Conservation (phyloP, 37 sponge, comb jelly and placozoan species). For the Beroe ovata region DNA sequence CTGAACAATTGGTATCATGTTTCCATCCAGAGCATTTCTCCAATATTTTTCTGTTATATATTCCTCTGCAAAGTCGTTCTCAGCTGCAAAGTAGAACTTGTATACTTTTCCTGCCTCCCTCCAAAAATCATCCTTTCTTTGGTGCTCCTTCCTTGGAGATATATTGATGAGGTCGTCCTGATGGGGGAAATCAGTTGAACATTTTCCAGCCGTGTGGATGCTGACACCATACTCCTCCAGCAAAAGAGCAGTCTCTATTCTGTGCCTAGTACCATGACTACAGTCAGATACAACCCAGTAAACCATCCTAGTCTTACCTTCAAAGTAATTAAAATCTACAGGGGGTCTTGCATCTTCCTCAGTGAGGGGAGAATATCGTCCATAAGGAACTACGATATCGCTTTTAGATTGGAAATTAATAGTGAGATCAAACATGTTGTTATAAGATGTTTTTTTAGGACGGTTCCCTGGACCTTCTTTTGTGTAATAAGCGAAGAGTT, state of each 20-base stretch:
- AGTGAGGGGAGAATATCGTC: background rate
- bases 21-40: background rate
- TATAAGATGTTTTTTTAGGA: no score
- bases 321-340: background rate
- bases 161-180: no score
- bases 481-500: no score
- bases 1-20: background rate
- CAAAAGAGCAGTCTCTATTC: background rate
- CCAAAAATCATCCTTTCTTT: no score
- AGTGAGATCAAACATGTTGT: background rate
- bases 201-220: background rate
- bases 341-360: background rate
- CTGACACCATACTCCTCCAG: background rate
- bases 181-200: background rate
- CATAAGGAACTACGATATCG: background rate
- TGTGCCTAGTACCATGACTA: background rate
- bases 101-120: no score
- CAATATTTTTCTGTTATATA: conserved; percentile 1
- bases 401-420: background rate
- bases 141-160: no score
- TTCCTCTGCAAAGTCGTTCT: background rate
- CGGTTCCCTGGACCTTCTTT: no score
- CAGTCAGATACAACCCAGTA: background rate
- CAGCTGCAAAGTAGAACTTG: background rate
- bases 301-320: background rate